phyloP scores from a whole-genome alignment of 2,113 vertebrate genomes.

The Dasyurus viverrinus region DNA sequence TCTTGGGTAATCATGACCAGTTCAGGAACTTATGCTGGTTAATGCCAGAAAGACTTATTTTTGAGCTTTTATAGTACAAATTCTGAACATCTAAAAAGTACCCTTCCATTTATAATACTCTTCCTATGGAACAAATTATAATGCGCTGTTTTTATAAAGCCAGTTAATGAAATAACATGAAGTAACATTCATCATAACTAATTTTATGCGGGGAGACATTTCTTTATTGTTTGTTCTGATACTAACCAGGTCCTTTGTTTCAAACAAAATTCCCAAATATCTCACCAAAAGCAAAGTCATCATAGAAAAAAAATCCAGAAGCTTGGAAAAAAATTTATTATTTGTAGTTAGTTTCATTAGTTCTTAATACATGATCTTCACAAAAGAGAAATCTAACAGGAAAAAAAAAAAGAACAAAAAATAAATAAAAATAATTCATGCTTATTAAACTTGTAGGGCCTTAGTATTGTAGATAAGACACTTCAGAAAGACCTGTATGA shows the following conservation, averaged over 20 bases:
- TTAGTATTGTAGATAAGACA: neutral
- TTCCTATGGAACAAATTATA: neutral
- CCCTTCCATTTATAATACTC: neutral
- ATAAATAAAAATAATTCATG: constrained; percentile 9
- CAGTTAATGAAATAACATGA: neutral
- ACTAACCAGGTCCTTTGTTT: constrained; percentile 1
- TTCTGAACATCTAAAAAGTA: neutral
- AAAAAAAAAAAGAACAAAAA: too few relatives aligned
- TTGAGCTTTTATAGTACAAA: neutral
- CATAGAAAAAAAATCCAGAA: constrained; percentile 12
- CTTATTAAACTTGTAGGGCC: constrained; percentile 3
- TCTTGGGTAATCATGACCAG: neutral
- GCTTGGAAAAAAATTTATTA: neutral
- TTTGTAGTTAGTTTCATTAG: too few relatives aligned
- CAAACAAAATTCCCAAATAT: neutral
- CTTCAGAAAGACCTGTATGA: neutral
- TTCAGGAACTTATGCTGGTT: neutral
- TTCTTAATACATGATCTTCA: too few relatives aligned
- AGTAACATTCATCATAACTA: constrained; percentile 3
- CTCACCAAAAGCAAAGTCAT: neutral
- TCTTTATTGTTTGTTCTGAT: neutral
- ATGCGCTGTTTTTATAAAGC: neutral
- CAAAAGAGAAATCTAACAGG: neutral
- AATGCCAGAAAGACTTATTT: neutral
- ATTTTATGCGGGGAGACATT: neutral